phyloP scores from a whole-genome alignment of 92 coral and sea anemone genomes.

The Isaurus tuberculatus region DNA sequence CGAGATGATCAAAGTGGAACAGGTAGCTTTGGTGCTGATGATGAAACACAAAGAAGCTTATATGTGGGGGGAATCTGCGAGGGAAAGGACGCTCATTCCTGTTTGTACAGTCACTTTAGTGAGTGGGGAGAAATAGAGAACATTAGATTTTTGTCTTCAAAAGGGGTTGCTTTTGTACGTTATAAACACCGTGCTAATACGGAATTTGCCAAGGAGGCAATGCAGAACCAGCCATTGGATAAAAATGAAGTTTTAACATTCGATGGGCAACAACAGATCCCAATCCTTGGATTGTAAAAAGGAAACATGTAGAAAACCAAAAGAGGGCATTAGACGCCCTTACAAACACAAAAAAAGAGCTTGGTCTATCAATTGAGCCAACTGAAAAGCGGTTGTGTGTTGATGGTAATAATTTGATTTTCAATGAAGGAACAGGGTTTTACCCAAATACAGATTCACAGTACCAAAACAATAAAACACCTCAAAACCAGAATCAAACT shows the following conservation, averaged over 20 bases:
- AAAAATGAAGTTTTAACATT: slow-evolving; percentile 72
- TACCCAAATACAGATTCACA: slow-evolving; percentile 84
- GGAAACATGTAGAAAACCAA: slow-evolving; percentile 57
- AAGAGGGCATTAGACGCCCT: slow-evolving; percentile 58
- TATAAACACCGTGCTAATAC: slow-evolving; percentile 79
- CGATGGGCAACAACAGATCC: slow-evolving; percentile 91
- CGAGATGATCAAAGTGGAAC: slow-evolving; percentile 93
- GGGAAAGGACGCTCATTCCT: slow-evolving; percentile 61
- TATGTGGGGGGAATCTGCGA: slow-evolving; percentile 79
- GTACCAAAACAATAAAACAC: slow-evolving; percentile 28
- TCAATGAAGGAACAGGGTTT: slow-evolving; percentile 64
- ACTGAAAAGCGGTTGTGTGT: slow-evolving; percentile 2
- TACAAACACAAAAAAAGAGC: slow-evolving; percentile 42
- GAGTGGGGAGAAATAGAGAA: slow-evolving; percentile 90
- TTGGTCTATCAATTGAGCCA: slow-evolving; percentile 40
- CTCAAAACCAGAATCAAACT: background rate
- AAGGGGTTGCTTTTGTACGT: slow-evolving; percentile 86
- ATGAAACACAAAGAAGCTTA: slow-evolving; percentile 75
- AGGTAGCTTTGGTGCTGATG: slow-evolving; percentile 76
- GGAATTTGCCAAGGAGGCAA: slow-evolving; percentile 88
- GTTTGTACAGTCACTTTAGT: slow-evolving; percentile 72
- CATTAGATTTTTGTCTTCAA: slow-evolving; percentile 67
- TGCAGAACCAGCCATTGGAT: slow-evolving; percentile 82
- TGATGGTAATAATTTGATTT: background rate
- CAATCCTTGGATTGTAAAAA: slow-evolving; percentile 77